Evolutionary conservation across 1,140 invertebrate species (phyloP).

Genomic region (Alviniconcha marisindica): DNA sequence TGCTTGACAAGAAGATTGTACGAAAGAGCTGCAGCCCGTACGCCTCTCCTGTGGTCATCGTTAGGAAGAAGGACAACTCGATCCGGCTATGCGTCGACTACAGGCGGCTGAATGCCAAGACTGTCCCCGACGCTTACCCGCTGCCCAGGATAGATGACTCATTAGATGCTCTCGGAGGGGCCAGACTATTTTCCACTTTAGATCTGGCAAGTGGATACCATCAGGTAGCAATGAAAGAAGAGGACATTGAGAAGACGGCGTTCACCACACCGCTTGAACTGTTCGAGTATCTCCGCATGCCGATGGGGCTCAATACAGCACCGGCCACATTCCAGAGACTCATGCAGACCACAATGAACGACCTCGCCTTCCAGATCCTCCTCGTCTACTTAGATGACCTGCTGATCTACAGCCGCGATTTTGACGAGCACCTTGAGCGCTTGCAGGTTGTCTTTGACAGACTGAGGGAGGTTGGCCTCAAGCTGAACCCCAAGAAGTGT

Average conservation of each 20-base stretch:
- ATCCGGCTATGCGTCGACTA: slow-evolving; percentile 59
- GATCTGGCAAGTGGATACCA: slow-evolving; percentile 65
- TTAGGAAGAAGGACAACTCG: slow-evolving; percentile 53
- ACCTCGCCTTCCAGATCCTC: slow-evolving; percentile 45
- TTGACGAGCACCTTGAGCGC: slow-evolving; percentile 35
- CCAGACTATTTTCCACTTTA: slow-evolving; percentile 57
- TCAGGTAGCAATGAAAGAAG: slow-evolving; percentile 71
- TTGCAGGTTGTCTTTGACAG: slow-evolving; percentile 54
- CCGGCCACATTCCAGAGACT: slow-evolving; percentile 60
- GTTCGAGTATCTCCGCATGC: slow-evolving; percentile 50
- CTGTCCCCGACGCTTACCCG: slow-evolving; percentile 50
- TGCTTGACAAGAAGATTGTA: slow-evolving; percentile 41
- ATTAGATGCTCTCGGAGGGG: slow-evolving; percentile 43
- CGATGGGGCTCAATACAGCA: slow-evolving; percentile 54
- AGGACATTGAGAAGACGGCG: slow-evolving; percentile 48
- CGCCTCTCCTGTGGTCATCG: slow-evolving; percentile 44
- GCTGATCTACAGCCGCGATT: slow-evolving; percentile 48
- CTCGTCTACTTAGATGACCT: slow-evolving; percentile 58
- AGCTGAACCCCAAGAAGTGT: slow-evolving; percentile 51
- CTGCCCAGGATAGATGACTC: slow-evolving; percentile 50
- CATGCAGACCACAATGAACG: slow-evolving; percentile 52
- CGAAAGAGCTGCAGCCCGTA: slow-evolving; percentile 42
- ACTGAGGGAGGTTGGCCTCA: slow-evolving; percentile 51
- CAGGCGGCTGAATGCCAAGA: slow-evolving; percentile 48
- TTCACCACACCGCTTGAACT: slow-evolving; percentile 51